Evolutionary conservation across 2,888 invertebrate species (phyloP).

Genomic region (Heteromurus nitidus): DNA sequence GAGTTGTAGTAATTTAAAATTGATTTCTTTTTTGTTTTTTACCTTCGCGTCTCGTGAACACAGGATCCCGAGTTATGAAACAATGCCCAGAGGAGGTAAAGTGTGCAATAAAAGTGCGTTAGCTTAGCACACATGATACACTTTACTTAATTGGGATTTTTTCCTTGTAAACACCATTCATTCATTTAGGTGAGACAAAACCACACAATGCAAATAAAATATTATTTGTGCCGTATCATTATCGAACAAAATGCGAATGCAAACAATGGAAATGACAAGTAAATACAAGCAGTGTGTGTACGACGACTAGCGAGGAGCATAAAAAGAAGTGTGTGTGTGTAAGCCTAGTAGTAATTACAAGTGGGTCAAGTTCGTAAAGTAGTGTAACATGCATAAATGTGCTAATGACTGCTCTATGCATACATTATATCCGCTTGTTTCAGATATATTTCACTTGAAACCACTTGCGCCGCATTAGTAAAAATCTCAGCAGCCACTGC

Average conservation of each 20-base stretch:
- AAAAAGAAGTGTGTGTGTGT: not conserved
- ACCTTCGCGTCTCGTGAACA: not conserved
- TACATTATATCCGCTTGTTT: not conserved
- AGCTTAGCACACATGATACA: not conserved
- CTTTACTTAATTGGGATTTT: not conserved
- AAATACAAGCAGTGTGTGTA: not conserved
- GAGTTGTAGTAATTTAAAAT: not conserved
- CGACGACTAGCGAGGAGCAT: not conserved
- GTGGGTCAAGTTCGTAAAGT: not conserved
- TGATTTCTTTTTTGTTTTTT: no score
- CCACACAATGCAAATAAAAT: slow-evolving; percentile 2
- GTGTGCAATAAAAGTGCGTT: no score
- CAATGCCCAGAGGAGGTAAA: not conserved
- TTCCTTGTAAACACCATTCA: not conserved
- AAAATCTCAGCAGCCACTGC: no score
- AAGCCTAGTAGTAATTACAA: not conserved
- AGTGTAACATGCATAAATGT: no score
- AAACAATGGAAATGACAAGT: not conserved
- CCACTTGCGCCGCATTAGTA: no score
- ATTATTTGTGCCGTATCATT: slow-evolving; percentile 3
- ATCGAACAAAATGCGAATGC: slow-evolving; percentile 10
- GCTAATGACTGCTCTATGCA: not conserved
- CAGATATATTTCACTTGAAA: not conserved
- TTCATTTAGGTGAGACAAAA: not conserved
- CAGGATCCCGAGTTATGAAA: not conserved